Base-by-base conservation (phyloP, 2,113 vertebrate species). In the Saccopteryx leptura region DNA sequence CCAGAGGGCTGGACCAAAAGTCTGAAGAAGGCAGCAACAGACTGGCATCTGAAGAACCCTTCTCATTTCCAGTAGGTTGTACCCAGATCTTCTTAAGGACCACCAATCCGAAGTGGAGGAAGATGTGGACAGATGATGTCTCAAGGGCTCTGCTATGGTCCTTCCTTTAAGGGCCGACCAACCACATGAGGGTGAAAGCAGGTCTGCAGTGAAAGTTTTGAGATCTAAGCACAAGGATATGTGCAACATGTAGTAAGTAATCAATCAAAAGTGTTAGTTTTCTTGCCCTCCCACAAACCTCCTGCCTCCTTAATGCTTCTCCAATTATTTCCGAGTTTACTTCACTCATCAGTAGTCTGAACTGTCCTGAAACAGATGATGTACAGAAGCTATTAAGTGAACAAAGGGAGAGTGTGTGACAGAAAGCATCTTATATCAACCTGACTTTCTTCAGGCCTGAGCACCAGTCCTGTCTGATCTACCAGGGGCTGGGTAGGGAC, bases 181-280 rank as follows among this genome's bases (percentile, higher is more conserved):
- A 26, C 50, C 69, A 18, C 19, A 0, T 0, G n/a, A 56, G 39
- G 61, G 83, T 0, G 58, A 18, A 17, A 23, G 76, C 15, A n/a
- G 46, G 68, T 54, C 60, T 28, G 46, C 0, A 1, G 80, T 0
- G 1, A n/a, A 0, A 28, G 52, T 14, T 26, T 1, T 39, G 26
- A 56, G n/a, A 28, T 24, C 76, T 46, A 75, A 1, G 46, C 61
- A 2, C 56, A 58, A 31, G 52, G 83, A 60, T 5, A 3, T 0
- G 15, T 1, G 46, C 0, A 9, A 17, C 52, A 46, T 0, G 2
- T 3, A 33, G 65, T 5, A 0, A 12, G 68, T 17, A 12, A n/a
- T 7, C 52, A 12, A n/a, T 7, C 52, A 46, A 5, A 28, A 46
- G 14, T 0, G 17, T 23, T 12, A 23, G 56, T 7, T 61, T 86